Evolutionary conservation across 2,797 vertebrate genomes (phyloP), one percentile per base, ranked within the genome.

Genomic region (Champsocephalus gunnari): DNA sequence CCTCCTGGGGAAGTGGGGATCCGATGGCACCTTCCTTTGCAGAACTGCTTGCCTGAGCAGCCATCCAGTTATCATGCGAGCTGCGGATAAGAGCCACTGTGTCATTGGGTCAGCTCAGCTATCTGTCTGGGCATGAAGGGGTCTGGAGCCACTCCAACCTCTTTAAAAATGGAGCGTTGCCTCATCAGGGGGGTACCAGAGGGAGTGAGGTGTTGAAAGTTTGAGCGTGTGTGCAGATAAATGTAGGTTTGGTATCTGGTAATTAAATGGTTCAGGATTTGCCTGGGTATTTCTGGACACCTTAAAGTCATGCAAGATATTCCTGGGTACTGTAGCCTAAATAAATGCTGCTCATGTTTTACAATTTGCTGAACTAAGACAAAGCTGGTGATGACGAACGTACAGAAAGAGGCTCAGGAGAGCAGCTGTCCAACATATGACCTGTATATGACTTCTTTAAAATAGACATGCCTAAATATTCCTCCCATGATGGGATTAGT

Each of bases 221-320:
- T 77, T 17, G 62, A 85, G 67, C 16, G 68, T 60, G 73, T 43
- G 64, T 67, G 73, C 60, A 80, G 84, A 91, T 90, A 89, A 87
- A 86, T 77, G 67, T 51, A 60, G 78, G 65, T 32, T 68, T 50
- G 77, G 72, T 64, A 85, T 86, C 79, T 78, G 66, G 66, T 75
- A 82, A 89, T 89, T 85, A 79, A 91, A 73, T 45, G 32, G 83
- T 87, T 77, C 11, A 16, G 71, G 81, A 87, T 87, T 82, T 24
- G 87, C 86, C 90, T 82, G 83, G 67, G 82, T 90, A 90, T 92
- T 93, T 84, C 71, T 86, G 89, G 78, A 80, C 66, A 61, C 71
- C 71, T 72, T 51, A 75, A 78, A 81, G 91, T 92, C 93, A 91
- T 69, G 73, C 87, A 86, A 28, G 49, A 58, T 64, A 75, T 62